A percentile compares a stretch with the other conserved stretches of the same genome.
These are phyloP conservation scores for Otis tarda DNA, from an alignment of 2,113 vertebrate genomes.

Conservation along the genomic window DNA sequence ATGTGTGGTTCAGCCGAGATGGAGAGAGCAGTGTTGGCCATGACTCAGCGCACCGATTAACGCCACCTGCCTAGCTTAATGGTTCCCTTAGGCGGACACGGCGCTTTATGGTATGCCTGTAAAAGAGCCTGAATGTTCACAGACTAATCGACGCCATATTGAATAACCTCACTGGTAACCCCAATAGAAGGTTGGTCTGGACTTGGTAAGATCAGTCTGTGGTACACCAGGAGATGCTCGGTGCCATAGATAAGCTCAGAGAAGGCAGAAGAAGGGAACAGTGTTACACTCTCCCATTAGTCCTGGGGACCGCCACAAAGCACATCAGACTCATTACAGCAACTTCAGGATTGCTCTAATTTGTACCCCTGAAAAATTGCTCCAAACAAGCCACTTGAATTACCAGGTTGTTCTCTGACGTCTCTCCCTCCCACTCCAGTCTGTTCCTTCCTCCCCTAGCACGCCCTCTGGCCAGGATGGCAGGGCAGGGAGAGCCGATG, in stretches of 20 bases:
- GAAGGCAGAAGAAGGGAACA: background rate
- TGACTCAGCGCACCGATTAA: background rate
- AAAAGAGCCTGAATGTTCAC: background rate
- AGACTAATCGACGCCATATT: background rate
- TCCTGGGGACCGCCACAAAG: background rate
- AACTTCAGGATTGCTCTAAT: background rate
- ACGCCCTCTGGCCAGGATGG: rapidly evolving
- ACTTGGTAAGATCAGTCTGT: background rate
- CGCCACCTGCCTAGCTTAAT: background rate
- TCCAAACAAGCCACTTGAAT: background rate
- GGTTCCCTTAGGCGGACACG: background rate
- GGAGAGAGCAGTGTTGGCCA: background rate
- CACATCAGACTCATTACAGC: background rate
- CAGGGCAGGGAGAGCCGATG: background rate
- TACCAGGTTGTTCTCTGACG: background rate
- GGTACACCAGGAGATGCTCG: background rate
- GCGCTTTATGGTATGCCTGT: background rate
- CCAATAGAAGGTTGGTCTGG: background rate
- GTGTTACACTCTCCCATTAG: background rate
- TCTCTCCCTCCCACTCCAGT: background rate
- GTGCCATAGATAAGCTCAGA: background rate
- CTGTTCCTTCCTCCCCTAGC: background rate
- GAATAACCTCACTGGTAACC: background rate
- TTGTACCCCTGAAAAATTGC: background rate
- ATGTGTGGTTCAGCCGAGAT: background rate